Evolutionary conservation across 2,888 invertebrate genomes (phyloP).

Genomic region (Patella ulyssiponensis): DNA sequence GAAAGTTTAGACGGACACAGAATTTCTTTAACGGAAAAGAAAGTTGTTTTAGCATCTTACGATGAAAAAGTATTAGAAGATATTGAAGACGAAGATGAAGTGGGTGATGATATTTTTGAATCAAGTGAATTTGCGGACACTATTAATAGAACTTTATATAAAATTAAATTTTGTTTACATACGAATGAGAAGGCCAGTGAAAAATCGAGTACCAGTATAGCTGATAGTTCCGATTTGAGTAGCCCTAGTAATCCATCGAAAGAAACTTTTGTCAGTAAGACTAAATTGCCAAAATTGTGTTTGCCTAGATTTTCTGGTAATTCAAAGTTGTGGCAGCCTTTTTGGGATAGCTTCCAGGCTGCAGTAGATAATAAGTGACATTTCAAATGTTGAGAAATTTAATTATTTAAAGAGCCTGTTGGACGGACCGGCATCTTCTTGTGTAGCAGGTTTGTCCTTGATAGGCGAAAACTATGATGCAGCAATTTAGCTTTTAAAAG

Average conservation of each 20-base stretch:
- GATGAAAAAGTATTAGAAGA: neutral
- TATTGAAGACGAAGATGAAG: neutral
- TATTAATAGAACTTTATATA: neutral
- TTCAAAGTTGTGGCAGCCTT: neutral
- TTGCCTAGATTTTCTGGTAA: neutral
- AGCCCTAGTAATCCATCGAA: neutral
- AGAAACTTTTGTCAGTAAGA: neutral
- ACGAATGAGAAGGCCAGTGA: no score
- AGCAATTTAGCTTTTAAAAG: no score
- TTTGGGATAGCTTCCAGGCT: slow-evolving; percentile 2
- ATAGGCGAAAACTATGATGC: no score
- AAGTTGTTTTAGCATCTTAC: neutral
- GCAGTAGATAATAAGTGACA: neutral
- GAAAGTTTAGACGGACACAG: neutral
- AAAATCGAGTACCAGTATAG: no score
- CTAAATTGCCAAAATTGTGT: neutral
- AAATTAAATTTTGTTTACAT: neutral
- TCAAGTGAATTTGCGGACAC: neutral
- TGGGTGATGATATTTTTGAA: neutral
- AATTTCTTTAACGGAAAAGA: slow-evolving; percentile 4
- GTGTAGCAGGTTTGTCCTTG: no score
- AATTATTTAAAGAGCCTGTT: slow-evolving; percentile 1
- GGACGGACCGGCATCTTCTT: neutral
- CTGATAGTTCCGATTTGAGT: neutral
- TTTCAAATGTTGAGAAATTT: neutral